Percentiles rank a stretch among this genome's conserved stretches.
Evolutionary conservation across 2,797 vertebrate genomes (phyloP).

Genomic region (Pipistrellus kuhlii): DNA sequence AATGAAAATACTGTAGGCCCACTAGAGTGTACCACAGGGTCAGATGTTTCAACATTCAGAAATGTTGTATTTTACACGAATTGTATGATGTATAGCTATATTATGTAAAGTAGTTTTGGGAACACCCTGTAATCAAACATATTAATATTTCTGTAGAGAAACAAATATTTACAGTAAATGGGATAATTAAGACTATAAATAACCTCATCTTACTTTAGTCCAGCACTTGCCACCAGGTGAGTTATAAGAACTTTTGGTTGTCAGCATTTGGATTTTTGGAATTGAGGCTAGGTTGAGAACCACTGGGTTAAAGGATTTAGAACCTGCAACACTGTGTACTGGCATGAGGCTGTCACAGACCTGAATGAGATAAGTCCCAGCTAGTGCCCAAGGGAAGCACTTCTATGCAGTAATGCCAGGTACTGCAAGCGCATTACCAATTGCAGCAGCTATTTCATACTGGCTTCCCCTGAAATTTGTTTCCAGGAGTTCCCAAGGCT

Average conservation of each 20-base stretch:
- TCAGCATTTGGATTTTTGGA: neutral
- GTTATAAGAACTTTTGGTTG: neutral
- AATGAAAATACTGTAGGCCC: neutral
- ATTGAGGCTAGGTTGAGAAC: neutral
- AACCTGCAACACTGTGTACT: fast-evolving
- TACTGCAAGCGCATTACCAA: constrained; percentile 81
- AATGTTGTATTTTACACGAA: neutral
- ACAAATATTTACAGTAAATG: neutral
- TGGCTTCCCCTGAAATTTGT: constrained; percentile 83
- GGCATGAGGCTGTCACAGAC: neutral
- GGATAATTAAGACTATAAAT: constrained; percentile 29
- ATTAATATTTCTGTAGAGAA: neutral
- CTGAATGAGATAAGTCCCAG: neutral
- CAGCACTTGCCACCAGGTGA: constrained; percentile 1
- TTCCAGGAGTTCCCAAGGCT: constrained; percentile 65
- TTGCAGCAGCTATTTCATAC: constrained; percentile 85
- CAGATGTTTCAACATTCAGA: neutral
- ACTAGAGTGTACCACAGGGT: neutral
- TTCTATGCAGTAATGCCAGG: constrained; percentile 86
- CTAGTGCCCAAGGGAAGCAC: neutral
- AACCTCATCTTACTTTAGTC: neutral
- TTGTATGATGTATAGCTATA: fast-evolving
- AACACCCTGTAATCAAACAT: neutral
- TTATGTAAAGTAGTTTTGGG: neutral
- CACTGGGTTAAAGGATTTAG: neutral